Conservation (phyloP, 1,140 invertebrate genomes). For the Nixonia krombeini region DNA sequence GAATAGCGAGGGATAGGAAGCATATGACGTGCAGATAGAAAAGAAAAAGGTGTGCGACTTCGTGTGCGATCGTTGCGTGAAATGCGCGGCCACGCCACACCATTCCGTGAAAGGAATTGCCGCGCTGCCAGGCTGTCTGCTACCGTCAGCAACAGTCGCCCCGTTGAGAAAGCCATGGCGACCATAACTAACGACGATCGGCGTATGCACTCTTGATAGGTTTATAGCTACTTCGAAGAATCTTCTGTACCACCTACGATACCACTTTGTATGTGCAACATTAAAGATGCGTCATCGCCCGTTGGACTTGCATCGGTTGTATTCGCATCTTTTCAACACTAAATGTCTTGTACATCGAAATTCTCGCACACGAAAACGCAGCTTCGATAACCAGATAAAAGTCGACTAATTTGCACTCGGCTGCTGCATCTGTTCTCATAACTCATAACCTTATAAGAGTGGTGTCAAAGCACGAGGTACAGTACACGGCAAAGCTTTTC, state of each 20-base stretch:
- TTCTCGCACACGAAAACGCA: no score
- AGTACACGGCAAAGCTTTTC: no score
- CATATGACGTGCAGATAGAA: slow-evolving; percentile 2
- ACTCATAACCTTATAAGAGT: no score
- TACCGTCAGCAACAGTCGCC: slow-evolving; percentile 31
- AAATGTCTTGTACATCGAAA: no score
- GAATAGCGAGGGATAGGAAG: not conserved
- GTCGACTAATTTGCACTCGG: no score
- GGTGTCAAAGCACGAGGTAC: no score
- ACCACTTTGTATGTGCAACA: slow-evolving; percentile 24
- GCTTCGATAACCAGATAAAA: no score
- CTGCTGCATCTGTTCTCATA: no score
- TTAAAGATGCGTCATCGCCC: slow-evolving; percentile 1
- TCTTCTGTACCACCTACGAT: slow-evolving; percentile 22
- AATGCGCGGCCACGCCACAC: slow-evolving; percentile 21
- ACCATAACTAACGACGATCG: slow-evolving; percentile 53
- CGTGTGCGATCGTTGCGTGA: slow-evolving; percentile 49
- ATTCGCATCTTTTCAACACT: not conserved
- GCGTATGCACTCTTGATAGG: slow-evolving; percentile 48
- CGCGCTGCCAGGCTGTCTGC: slow-evolving; percentile 63
- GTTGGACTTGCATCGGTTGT: not conserved
- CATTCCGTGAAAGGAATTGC: slow-evolving; percentile 54
- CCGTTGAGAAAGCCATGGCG: slow-evolving; percentile 47
- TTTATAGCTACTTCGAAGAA: slow-evolving; percentile 50
- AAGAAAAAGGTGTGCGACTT: slow-evolving; percentile 7